A percentile compares a stretch with the other conserved stretches of the same genome.
phyloP scores from a whole-genome alignment of 2,888 invertebrate species.

The Agrochola macilenta region DNA sequence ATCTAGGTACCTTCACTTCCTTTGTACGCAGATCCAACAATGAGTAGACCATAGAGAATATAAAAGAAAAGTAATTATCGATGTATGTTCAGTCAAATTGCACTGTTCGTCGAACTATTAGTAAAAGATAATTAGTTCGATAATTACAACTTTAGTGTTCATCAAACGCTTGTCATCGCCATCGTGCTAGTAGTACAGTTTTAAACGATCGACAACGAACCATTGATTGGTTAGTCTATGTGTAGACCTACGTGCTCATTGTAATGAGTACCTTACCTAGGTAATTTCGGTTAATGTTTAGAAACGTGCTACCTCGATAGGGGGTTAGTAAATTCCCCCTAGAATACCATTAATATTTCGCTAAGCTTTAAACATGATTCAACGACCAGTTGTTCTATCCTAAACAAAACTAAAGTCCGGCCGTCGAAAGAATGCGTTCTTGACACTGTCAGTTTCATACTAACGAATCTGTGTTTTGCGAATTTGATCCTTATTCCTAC shows the following conservation, averaged over 20 bases:
- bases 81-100: conserved; percentile 26
- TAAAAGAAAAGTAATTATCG: conserved; percentile 31
- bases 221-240: conserved; percentile 3
- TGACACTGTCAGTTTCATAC: too few relatives aligned
- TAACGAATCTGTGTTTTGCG: too few relatives aligned
- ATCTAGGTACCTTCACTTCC: neutral
- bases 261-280: neutral
- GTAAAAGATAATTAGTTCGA: conserved; percentile 52
- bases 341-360: too few relatives aligned
- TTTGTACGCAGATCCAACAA: neutral
- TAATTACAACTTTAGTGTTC: conserved; percentile 45
- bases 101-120: conserved; percentile 31
- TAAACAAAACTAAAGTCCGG: too few relatives aligned
- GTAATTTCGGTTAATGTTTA: neutral
- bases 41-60: neutral
- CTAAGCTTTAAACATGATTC: too few relatives aligned
- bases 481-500: too few relatives aligned
- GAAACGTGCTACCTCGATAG: too few relatives aligned
- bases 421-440: too few relatives aligned
- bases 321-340: too few relatives aligned
- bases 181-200: conserved; percentile 24
- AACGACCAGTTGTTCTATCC: too few relatives aligned
- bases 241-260: too few relatives aligned
- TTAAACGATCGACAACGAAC: conserved; percentile 12
- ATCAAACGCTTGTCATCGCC: conserved; percentile 46